phyloP scores from a whole-genome alignment of 2,113 vertebrate genomes.

The Solenodon paradoxus region DNA sequence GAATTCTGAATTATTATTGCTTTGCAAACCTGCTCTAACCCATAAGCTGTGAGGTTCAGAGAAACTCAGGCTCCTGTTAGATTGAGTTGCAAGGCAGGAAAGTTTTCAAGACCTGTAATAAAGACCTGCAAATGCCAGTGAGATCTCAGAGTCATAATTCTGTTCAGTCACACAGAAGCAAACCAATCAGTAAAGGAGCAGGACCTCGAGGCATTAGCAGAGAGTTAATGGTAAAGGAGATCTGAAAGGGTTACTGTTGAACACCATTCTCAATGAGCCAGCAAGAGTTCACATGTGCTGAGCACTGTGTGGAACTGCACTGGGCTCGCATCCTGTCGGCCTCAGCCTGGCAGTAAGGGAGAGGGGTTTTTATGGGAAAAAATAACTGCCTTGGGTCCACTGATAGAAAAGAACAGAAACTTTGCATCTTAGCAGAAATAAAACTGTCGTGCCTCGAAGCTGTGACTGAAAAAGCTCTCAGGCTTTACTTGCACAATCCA shows the following conservation, averaged over 20 bases:
- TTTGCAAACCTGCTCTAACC: neutral
- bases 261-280: neutral
- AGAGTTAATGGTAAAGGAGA: neutral
- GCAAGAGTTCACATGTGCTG: neutral
- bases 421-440: neutral
- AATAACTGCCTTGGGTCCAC: neutral
- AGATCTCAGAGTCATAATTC: slow-evolving; percentile 23
- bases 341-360: neutral
- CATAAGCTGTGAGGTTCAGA: neutral
- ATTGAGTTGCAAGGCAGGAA: neutral
- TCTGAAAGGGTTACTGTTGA: neutral
- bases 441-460: neutral
- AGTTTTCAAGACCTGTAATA: slow-evolving; percentile 1
- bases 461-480: neutral
- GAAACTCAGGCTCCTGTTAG: neutral
- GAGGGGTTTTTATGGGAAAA: neutral
- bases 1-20: neutral
- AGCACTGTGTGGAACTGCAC: neutral
- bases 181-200: neutral
- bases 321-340: neutral
- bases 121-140: slow-evolving; percentile 21
- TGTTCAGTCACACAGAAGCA: neutral
- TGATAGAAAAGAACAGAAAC: neutral
- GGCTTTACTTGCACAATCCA: neutral
- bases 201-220: neutral